phyloP scores from a whole-genome alignment of 2,888 invertebrate species.

The Caenorhabditis afra region DNA sequence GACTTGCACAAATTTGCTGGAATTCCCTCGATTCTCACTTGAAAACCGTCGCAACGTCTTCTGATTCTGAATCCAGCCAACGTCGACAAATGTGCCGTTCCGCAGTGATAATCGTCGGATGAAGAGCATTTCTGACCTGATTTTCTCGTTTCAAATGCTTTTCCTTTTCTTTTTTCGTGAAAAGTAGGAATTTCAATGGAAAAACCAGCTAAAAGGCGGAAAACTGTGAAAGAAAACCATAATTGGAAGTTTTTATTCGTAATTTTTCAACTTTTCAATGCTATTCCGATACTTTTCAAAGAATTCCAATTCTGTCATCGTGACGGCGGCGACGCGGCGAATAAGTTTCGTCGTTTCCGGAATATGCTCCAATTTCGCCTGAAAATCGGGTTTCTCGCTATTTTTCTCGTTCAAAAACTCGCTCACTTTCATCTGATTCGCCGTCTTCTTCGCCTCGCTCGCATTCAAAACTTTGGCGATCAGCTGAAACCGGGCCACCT shows the following conservation, averaged over 20 bases:
- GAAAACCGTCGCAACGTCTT: not conserved
- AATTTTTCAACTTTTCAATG: constrained; percentile 38
- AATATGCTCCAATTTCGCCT: constrained; percentile 24
- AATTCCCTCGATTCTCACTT: not conserved
- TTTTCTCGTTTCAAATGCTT: too few relatives aligned
- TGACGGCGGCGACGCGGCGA: constrained; percentile 2
- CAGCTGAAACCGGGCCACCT: constrained; percentile 32
- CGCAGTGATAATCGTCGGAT: constrained; percentile 14
- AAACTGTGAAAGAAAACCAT: not conserved
- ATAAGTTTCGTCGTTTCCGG: constrained; percentile 23
- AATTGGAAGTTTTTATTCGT: constrained; percentile 16
- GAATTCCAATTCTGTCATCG: constrained; percentile 33
- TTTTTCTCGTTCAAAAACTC: not conserved
- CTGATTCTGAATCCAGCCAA: not conserved
- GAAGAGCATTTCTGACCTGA: too few relatives aligned
- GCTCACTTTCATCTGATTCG: constrained; percentile 28
- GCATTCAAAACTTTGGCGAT: constrained; percentile 22
- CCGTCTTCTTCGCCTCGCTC: constrained; percentile 4
- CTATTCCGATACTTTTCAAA: constrained; percentile 25
- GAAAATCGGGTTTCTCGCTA: not conserved
- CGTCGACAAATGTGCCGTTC: constrained; percentile 6
- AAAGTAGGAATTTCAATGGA: constrained; percentile 1
- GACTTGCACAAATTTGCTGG: constrained; percentile 34
- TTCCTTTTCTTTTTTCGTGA: too few relatives aligned
- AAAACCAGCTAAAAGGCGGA: not conserved